Evolutionary conservation across 2,888 invertebrate species (phyloP).

Genomic region (Octodonta nipae): DNA sequence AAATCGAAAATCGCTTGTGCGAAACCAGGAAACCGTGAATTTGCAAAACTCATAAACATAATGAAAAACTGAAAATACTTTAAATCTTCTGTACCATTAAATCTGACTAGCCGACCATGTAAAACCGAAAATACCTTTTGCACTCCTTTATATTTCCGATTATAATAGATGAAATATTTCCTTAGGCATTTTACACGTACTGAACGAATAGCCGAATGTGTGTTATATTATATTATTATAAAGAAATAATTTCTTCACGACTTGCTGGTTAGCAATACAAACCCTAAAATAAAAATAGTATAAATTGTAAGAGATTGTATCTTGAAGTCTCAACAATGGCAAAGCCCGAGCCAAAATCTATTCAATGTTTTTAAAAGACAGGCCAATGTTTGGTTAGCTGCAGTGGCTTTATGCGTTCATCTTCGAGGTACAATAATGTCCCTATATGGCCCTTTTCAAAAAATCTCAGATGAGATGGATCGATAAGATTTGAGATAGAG

Average conservation of each 20-base stretch:
- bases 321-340: slow-evolving; percentile 28
- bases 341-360: slow-evolving; percentile 31
- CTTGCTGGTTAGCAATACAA: slow-evolving; percentile 34
- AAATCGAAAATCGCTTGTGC: too few relatives aligned
- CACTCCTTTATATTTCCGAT: slow-evolving; percentile 14
- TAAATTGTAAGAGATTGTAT: slow-evolving; percentile 29
- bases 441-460: slow-evolving; percentile 20
- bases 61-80: too few relatives aligned
- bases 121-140: slow-evolving; percentile 11
- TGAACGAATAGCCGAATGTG: slow-evolving; percentile 19
- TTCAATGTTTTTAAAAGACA: slow-evolving; percentile 39
- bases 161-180: slow-evolving; percentile 15
- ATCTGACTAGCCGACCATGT: slow-evolving; percentile 16
- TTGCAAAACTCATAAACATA: too few relatives aligned
- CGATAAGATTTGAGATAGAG: slow-evolving; percentile 33
- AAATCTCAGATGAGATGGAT: slow-evolving; percentile 25
- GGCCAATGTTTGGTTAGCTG: slow-evolving; percentile 59
- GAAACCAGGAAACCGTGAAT: too few relatives aligned
- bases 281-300: slow-evolving; percentile 20
- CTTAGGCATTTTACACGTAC: slow-evolving; percentile 19
- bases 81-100: too few relatives aligned
- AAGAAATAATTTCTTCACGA: slow-evolving; percentile 38
- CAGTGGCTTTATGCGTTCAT: slow-evolving; percentile 26
- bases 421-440: slow-evolving; percentile 23
- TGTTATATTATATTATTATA: slow-evolving; percentile 37